phyloP scores from a whole-genome alignment of 2,113 vertebrate genomes.

The Mirounga angustirostris region DNA sequence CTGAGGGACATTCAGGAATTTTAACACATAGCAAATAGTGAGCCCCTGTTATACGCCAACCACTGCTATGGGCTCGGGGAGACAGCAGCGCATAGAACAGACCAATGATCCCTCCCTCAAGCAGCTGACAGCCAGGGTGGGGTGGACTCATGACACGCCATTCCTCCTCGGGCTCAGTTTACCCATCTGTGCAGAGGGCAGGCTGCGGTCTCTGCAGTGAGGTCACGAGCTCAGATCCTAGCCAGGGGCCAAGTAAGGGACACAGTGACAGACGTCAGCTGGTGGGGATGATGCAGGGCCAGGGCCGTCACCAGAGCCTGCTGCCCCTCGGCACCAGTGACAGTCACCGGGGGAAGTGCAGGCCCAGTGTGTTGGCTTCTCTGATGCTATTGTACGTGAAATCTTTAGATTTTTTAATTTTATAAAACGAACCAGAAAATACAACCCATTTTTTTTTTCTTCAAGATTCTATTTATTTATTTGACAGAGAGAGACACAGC shows the following conservation, averaged over 20 bases:
- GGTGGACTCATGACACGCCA: no score
- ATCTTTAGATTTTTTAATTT: background rate
- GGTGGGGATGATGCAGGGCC: background rate
- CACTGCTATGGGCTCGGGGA: background rate
- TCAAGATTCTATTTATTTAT: no score
- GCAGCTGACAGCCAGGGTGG: background rate
- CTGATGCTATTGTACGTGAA: background rate
- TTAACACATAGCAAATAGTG: background rate
- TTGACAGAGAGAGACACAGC: no score
- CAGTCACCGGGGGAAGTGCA: fast-evolving
- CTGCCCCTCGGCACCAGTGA: background rate
- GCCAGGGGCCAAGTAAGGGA: background rate
- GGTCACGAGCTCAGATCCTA: background rate
- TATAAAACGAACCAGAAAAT: background rate
- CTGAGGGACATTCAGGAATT: background rate
- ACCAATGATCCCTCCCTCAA: background rate
- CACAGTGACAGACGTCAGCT: background rate
- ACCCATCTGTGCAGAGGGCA: background rate
- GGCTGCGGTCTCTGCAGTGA: background rate
- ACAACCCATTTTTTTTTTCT: background rate
- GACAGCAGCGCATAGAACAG: background rate
- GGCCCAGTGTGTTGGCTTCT: background rate
- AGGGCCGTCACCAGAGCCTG: fast-evolving
- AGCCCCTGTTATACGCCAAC: background rate
- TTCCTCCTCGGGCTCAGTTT: background rate